phyloP scores from a whole-genome alignment of 2,113 vertebrate species.

The Boleophthalmus pectinirostris region DNA sequence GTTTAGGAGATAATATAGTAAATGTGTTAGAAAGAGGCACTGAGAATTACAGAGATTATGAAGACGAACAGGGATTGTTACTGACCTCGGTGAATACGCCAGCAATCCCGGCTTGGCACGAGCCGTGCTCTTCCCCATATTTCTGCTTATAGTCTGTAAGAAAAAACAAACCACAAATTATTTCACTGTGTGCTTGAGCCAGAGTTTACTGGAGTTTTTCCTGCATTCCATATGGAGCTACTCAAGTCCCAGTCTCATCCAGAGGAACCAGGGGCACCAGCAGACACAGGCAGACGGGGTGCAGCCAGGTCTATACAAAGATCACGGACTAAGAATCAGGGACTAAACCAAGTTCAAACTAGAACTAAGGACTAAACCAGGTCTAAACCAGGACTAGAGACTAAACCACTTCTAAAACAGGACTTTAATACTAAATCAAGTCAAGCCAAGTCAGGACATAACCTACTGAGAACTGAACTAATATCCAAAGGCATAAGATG shows the following conservation, averaged over 20 bases:
- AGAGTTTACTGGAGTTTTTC: conserved; percentile 77
- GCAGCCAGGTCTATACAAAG: conserved; percentile 18
- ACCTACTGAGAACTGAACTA: not conserved
- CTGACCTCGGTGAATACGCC: conserved; percentile 94
- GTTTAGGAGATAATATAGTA: conserved; percentile 10
- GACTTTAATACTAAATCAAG: not conserved
- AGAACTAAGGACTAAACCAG: not conserved
- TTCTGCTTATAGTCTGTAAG: conserved; percentile 96
- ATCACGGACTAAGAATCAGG: not conserved
- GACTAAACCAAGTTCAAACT: not conserved
- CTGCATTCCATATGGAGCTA: conserved; percentile 80
- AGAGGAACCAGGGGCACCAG: conserved; percentile 67
- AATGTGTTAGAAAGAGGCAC: conserved; percentile 13
- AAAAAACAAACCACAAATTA: conserved; percentile 75
- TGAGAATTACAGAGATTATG: conserved; percentile 22
- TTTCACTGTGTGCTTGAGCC: conserved; percentile 72
- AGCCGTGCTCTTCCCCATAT: conserved; percentile 97
- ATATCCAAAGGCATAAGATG: not conserved
- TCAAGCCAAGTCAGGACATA: not conserved
- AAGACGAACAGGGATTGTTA: conserved; percentile 46
- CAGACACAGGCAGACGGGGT: conserved; percentile 44
- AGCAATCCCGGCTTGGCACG: conserved; percentile 95
- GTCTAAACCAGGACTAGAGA: too few species aligned
- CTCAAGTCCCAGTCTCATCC: conserved; percentile 70
- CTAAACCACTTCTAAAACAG: not conserved